phyloP scores from a whole-genome alignment of 1,140 invertebrate genomes.

The Dendroctonus ponderosae region DNA sequence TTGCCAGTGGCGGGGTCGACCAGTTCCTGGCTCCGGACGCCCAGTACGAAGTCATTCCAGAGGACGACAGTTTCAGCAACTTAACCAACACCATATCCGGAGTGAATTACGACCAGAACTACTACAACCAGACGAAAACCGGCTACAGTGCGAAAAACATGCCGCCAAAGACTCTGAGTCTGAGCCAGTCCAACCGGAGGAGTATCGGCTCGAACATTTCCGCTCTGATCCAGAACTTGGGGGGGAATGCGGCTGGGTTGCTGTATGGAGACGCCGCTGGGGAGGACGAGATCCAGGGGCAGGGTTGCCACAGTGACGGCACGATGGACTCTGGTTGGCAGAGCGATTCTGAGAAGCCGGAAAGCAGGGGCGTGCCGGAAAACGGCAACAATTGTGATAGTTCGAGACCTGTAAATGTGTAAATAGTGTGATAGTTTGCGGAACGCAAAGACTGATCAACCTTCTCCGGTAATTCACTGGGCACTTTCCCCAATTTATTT shows the following conservation, averaged over 20 bases:
- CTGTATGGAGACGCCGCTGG: constrained; percentile 46
- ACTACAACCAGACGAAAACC: constrained; percentile 40
- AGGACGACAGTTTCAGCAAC: constrained; percentile 39
- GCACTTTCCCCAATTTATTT: no score
- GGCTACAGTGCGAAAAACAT: constrained; percentile 39
- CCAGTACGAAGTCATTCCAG: constrained; percentile 60
- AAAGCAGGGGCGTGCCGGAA: constrained; percentile 27
- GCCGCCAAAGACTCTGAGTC: constrained; percentile 43
- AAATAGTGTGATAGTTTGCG: background rate
- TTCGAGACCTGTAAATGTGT: constrained; percentile 37
- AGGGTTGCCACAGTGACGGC: constrained; percentile 48
- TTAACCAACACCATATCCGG: constrained; percentile 48
- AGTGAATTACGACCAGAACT: constrained; percentile 45
- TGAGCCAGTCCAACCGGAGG: constrained; percentile 37
- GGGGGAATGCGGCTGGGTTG: constrained; percentile 47
- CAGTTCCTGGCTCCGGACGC: constrained; percentile 61
- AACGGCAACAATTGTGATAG: constrained; percentile 10
- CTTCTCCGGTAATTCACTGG: no score
- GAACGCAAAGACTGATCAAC: no score
- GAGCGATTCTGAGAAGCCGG: constrained; percentile 47
- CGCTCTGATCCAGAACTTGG: constrained; percentile 50
- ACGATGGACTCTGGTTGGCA: constrained; percentile 52
- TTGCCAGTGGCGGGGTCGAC: constrained; percentile 36
- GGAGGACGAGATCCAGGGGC: constrained; percentile 46
- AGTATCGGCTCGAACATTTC: constrained; percentile 49